Base-by-base conservation (phyloP, 2,797 vertebrate genomes). In the Coccyzus lansbergi region DNA sequence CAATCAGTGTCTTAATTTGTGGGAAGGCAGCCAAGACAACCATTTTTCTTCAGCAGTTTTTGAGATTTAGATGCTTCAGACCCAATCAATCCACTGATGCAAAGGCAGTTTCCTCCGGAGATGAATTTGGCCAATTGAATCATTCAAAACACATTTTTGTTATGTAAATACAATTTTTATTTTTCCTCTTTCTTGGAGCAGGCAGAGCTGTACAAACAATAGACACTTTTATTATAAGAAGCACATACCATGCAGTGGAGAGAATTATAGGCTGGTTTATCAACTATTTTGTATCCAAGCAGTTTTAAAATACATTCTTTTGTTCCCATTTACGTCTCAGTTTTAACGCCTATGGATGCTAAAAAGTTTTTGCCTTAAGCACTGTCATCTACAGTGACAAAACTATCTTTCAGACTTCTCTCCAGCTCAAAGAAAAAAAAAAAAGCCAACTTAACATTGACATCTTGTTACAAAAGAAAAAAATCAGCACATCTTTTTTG, bases 311-410 rank as follows among this genome's bases (percentile, higher is more conserved):
- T 70, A 21, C 60, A 84, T 86, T 84, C 10, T n/a, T 94, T 94
- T 76, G 4, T 87, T 95, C 16, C 34, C n/a, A 59, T 77, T 86
- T 95, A 65, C 46, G 68, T 88, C 11, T 83, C 51, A 78, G 18
- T 34, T 91, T 84, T 92, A 85, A 86, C 83, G 36, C 69, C 76
- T 87, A 88, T 38, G 24, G 42, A 33, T 83, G 31, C 17, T 84
- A 78, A 86, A 79, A 91, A n/a, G 18, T 83, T 10, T 94, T 29
- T 92, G 31, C 69, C 40, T 95, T 88, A 75, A 86, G 7, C 24
- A 93, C 40, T 88, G 62, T 31, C 88, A 89, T 92, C 93, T 60
- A 64, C 59, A 83, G 33, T 44, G 53, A 81, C 31, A 83, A 89
- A 94, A 83, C 53, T n/a, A 22, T 75, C 40, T 82, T 81, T 74